Conservation (phyloP, 2,797 vertebrate species). For the Petrocephalus sullivani region DNA sequence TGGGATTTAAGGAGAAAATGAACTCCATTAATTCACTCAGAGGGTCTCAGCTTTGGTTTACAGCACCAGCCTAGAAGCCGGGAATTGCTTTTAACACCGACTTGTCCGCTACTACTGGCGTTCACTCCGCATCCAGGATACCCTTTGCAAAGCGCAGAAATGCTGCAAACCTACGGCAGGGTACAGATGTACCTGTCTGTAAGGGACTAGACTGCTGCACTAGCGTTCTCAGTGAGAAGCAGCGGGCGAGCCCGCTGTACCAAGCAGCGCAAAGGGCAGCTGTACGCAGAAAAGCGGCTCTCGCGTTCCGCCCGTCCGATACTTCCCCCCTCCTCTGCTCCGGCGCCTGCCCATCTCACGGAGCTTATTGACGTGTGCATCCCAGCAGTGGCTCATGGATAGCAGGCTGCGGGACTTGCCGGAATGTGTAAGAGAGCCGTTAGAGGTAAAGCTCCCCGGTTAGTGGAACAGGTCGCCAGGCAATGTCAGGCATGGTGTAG, state of each 20-base stretch:
- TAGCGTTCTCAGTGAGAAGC: not conserved
- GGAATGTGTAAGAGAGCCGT: too few species aligned
- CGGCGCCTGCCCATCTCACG: too few species aligned
- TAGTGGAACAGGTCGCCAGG: too few species aligned
- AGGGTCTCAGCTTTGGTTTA: not conserved
- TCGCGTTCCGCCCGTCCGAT: not conserved
- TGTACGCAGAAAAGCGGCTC: not conserved
- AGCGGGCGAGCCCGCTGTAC: not conserved
- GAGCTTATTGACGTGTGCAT: too few species aligned
- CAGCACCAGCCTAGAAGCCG: not conserved
- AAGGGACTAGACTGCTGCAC: not conserved
- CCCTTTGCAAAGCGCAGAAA: not conserved
- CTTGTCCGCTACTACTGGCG: not conserved
- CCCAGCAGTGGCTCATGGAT: too few species aligned
- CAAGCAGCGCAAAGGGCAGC: not conserved
- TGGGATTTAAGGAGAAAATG: not conserved
- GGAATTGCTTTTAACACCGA: not conserved
- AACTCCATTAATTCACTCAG: not conserved
- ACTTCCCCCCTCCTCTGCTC: not conserved
- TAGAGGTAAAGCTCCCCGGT: too few species aligned
- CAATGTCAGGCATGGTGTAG: too few species aligned
- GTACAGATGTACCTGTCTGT: not conserved
- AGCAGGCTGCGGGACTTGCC: too few species aligned
- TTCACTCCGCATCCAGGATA: not conserved
- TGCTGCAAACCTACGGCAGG: not conserved